Evolutionary conservation across 2,797 vertebrate species (phyloP).

Genomic region (Petrocephalus sullivani): DNA sequence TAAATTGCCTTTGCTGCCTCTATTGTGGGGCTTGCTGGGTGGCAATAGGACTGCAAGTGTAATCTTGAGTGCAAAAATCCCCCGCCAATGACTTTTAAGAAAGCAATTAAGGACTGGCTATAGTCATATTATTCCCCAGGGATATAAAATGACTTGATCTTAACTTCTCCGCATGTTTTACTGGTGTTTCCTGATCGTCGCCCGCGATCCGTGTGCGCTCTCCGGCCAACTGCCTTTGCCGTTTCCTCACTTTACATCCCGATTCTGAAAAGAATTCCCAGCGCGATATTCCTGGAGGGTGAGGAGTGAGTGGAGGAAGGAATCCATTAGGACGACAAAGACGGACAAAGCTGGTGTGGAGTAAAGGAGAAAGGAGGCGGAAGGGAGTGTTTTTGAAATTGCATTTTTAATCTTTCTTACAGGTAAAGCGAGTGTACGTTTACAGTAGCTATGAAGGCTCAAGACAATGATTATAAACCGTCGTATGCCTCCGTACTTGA

Average conservation of each 20-base stretch:
- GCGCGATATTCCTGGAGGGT: not conserved
- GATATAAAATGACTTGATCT: not conserved
- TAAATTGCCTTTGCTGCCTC: not conserved
- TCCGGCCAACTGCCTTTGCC: not conserved
- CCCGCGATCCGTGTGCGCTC: not conserved
- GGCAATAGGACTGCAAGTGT: not conserved
- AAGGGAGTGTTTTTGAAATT: not conserved
- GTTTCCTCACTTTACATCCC: not conserved
- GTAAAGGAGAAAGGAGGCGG: not conserved
- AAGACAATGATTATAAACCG: not conserved
- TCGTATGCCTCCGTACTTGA: not conserved
- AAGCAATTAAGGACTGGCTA: not conserved
- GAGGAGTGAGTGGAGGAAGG: not conserved
- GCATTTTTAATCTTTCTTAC: not conserved
- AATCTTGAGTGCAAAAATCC: not conserved
- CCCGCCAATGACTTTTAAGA: not conserved
- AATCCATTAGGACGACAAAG: not conserved
- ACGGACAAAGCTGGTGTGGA: not conserved
- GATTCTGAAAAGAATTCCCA: not conserved
- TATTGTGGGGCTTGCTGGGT: not conserved
- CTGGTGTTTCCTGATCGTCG: not conserved
- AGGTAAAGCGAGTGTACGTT: not conserved
- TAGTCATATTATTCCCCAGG: not conserved
- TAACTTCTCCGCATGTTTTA: not conserved
- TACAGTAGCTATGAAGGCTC: not conserved